Evolutionary conservation across 2,113 vertebrate genomes (phyloP).

Genomic region (Nannospalax galili): DNA sequence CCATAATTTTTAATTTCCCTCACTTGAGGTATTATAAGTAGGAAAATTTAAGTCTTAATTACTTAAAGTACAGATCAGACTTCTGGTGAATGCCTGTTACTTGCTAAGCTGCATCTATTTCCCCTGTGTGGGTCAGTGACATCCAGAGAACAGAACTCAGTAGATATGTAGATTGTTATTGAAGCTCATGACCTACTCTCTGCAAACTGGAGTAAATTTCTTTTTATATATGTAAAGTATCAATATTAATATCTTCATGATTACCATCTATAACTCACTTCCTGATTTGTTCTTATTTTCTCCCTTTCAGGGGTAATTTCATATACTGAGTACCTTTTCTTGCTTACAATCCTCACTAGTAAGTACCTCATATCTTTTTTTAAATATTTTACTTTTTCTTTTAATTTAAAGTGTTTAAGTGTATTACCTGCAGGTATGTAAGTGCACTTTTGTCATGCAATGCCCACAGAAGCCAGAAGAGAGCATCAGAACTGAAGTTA

Average conservation of each 20-base stretch:
- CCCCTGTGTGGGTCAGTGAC: background rate
- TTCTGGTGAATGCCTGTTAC: background rate
- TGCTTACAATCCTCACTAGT: constrained; percentile 98
- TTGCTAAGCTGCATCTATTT: background rate
- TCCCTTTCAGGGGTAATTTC: constrained; percentile 94
- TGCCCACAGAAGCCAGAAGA: no score
- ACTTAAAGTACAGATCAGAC: background rate
- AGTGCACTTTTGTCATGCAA: no score
- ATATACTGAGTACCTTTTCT: constrained; percentile 97
- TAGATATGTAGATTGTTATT: background rate
- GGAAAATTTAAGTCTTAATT: constrained; percentile 23
- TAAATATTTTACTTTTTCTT: background rate
- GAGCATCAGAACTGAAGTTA: no score
- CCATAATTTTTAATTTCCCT: constrained; percentile 40
- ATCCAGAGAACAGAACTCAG: background rate
- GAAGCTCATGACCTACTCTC: background rate
- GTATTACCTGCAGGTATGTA: no score
- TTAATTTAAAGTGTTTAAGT: no score
- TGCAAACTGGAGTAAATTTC: background rate
- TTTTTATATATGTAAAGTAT: constrained; percentile 24
- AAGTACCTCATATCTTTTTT: constrained; percentile 83
- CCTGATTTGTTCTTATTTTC: constrained; percentile 60
- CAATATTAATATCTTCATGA: background rate
- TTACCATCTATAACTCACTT: constrained; percentile 47
- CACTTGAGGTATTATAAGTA: background rate